phyloP scores from a whole-genome alignment of 2,113 vertebrate genomes.

The Synchiropus splendidus region DNA sequence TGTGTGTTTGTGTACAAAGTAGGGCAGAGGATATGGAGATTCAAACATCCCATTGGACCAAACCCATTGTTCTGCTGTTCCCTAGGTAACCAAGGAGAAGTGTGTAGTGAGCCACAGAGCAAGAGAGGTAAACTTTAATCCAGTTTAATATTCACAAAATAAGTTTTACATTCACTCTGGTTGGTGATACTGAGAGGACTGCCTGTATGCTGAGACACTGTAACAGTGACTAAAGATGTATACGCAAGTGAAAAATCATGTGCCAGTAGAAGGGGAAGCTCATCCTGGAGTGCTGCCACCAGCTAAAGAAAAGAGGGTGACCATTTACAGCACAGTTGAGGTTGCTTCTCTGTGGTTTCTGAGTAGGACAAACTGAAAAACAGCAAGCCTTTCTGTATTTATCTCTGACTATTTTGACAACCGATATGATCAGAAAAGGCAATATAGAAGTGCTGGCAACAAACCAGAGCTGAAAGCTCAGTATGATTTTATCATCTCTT shows the following conservation, averaged over 20 bases:
- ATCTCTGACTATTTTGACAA: no score
- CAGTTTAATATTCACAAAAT: conserved; percentile 10
- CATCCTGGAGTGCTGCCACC: no score
- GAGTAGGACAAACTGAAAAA: no score
- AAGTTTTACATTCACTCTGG: neutral
- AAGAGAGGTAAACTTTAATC: conserved; percentile 3
- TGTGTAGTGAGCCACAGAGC: neutral
- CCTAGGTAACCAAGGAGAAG: conserved; percentile 42
- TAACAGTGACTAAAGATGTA: neutral
- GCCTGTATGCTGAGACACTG: no score
- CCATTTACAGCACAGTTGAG: no score
- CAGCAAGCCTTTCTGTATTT: no score
- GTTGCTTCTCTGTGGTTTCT: no score
- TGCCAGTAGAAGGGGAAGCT: neutral
- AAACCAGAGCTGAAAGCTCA: no score
- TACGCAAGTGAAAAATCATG: neutral
- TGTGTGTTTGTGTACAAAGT: conserved; percentile 2
- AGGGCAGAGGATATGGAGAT: conserved; percentile 36
- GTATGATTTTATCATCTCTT: no score
- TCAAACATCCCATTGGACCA: conserved; percentile 40
- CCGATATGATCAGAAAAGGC: no score
- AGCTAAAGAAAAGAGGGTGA: no score
- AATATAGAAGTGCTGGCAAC: no score
- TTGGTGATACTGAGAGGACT: neutral
- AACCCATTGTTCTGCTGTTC: conserved; percentile 44